A percentile compares a stretch with the other conserved stretches of the same genome.
Evolutionary conservation across 2,113 vertebrate species (phyloP).

Genomic region (Camelus bactrianus): DNA sequence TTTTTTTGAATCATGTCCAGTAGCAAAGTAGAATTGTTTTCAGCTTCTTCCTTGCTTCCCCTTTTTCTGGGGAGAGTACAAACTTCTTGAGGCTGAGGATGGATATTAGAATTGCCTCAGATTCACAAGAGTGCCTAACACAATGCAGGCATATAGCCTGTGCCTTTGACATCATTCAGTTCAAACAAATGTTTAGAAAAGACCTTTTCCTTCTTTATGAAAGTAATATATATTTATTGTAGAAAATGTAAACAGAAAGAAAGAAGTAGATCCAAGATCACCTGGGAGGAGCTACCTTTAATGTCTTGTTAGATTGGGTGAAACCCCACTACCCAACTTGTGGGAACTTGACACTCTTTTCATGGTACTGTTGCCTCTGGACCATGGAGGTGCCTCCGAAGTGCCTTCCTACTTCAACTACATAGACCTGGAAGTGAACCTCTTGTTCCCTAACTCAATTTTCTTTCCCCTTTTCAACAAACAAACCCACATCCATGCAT

Average conservation of each 20-base stretch:
- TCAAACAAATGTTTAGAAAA: slow-evolving; percentile 26
- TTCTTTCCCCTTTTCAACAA: neutral
- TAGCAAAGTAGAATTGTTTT: neutral
- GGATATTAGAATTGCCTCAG: neutral
- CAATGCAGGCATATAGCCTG: neutral
- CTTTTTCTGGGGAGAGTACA: neutral
- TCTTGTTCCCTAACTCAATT: neutral
- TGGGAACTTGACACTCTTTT: neutral
- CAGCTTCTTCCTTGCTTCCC: neutral
- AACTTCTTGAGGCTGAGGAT: neutral
- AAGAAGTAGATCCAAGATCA: neutral
- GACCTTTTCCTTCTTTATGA: neutral
- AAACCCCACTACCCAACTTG: neutral
- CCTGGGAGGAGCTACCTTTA: neutral
- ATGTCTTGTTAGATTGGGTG: neutral
- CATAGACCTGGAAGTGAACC: neutral
- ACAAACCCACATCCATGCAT: neutral
- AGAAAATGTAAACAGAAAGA: neutral
- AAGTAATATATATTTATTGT: neutral
- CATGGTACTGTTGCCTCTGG: neutral
- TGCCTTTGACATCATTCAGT: neutral
- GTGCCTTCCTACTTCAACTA: neutral
- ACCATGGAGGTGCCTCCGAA: neutral
- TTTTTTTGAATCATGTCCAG: neutral
- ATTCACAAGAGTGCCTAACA: neutral